Conservation (phyloP, 2,888 invertebrate species). For the Drosophila mercatorum region DNA sequence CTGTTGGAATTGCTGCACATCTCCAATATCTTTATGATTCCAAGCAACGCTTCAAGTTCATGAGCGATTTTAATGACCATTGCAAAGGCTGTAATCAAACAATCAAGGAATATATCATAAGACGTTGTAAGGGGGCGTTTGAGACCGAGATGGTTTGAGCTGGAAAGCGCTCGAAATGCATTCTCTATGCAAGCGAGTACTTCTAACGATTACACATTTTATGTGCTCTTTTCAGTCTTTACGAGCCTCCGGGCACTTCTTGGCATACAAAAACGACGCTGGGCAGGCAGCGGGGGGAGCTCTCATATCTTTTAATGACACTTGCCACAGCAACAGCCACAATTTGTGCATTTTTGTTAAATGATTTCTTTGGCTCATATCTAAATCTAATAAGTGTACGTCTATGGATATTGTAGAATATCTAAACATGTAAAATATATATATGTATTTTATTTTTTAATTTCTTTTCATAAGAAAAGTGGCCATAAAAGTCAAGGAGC, state of each 20-base stretch:
- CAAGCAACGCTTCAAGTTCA: constrained; percentile 61
- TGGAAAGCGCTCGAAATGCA: constrained; percentile 34
- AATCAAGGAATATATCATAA: constrained; percentile 15
- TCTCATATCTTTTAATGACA: constrained; percentile 66
- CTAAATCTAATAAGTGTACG: constrained; percentile 66
- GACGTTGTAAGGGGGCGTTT: background rate
- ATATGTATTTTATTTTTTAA: constrained; percentile 59
- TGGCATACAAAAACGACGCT: constrained; percentile 62
- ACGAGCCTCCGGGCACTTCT: constrained; percentile 62
- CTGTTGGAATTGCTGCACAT: constrained; percentile 29
- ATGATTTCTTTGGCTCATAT: constrained; percentile 68
- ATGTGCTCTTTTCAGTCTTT: constrained; percentile 70
- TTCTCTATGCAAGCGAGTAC: constrained; percentile 67
- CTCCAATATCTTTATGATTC: constrained; percentile 42
- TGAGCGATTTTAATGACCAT: constrained; percentile 60
- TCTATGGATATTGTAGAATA: constrained; percentile 34
- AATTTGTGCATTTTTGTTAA: constrained; percentile 66
- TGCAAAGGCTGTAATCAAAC: constrained; percentile 45
- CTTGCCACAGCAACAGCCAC: constrained; percentile 52
- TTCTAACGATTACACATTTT: constrained; percentile 65
- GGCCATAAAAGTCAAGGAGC: constrained; percentile 69
- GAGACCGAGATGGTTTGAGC: constrained; percentile 4
- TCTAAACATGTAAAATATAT: constrained; percentile 14
- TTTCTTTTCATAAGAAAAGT: constrained; percentile 71
- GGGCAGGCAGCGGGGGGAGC: constrained; percentile 1